phyloP scores from a whole-genome alignment of 2,113 vertebrate genomes.

The Corapipo altera region DNA sequence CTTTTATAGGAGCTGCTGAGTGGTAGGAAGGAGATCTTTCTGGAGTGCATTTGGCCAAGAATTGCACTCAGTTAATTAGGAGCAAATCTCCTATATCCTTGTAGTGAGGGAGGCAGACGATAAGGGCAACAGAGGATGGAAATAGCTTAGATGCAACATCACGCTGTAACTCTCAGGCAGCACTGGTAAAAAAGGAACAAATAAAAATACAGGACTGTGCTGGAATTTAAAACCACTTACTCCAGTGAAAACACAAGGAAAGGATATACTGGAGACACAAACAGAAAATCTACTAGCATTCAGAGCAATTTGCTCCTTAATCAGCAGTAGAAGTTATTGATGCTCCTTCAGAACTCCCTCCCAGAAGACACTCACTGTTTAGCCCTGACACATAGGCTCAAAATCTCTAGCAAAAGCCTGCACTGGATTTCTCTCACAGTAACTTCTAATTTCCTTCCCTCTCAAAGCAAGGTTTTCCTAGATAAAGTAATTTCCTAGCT shows the following conservation, averaged over 20 bases:
- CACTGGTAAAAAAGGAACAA: not conserved
- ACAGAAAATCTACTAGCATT: not conserved
- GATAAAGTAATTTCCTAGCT: not conserved
- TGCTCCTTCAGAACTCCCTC: not conserved
- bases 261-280: not conserved
- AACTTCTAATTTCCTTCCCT: not conserved
- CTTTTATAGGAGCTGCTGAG: not conserved
- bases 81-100: slow-evolving; percentile 33
- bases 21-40: not conserved
- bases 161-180: not conserved
- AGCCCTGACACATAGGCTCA: not conserved
- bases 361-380: not conserved
- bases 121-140: not conserved
- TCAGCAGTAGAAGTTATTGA: not conserved
- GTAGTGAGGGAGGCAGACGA: not conserved
- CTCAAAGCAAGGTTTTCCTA: not conserved
- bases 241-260: not conserved
- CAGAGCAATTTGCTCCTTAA: not conserved
- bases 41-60: slow-evolving; percentile 17
- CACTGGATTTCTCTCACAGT: not conserved
- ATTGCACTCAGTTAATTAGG: slow-evolving; percentile 11
- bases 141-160: not conserved
- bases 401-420: not conserved
- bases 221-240: not conserved
- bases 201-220: not conserved